Base-by-base conservation (phyloP, 2,888 invertebrate genomes). In the Polietes domitor region DNA sequence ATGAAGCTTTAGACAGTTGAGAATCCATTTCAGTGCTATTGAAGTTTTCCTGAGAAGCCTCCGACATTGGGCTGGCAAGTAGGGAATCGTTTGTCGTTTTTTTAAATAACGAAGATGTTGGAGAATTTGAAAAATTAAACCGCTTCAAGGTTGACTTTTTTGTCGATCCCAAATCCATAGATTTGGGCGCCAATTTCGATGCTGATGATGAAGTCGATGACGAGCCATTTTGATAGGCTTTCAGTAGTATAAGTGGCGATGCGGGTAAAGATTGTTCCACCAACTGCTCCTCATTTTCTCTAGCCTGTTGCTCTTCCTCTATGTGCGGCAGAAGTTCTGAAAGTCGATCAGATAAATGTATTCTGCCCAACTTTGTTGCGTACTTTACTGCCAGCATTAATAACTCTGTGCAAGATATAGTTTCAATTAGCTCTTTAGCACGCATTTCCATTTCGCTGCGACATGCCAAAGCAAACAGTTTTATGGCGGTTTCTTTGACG, bases 401-500 rank as follows among this genome's bases (percentile, higher is more conserved):
- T 0, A 97, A 93, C 61, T 96, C 95, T 1, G 95, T 94, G 88
- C 96, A 96, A 24, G 95, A 95, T 88, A 98, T 94, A 87, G 97
- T 93, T 89, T 96, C 95, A 91, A 97, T 96, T 19, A 98, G 93
- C 92, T 98, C 98, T 68, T 97, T 92, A 0, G 98, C 98, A 53
- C 98, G 94, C 88, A 95, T 95, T 89, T 98, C 98, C 86, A 96
- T 94, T 91, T 97, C 96, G 86, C 95, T 95, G 87, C 96, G 95
- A 89, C 97, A 97, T 0, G 98, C 96, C 92, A 98, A 96, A 63
- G 97, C 97, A 93, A 98, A 98, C 65, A 98, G 92, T 92, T 97
- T 97, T 86, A 98, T 94, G n/a, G 98, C 94, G 5, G 96, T 94
- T 90, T 97, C 96, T 85, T 96, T 94, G 0, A 95, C 93, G 21